phyloP scores from a whole-genome alignment of 2,113 vertebrate genomes.

The Dicaeum eximium region DNA sequence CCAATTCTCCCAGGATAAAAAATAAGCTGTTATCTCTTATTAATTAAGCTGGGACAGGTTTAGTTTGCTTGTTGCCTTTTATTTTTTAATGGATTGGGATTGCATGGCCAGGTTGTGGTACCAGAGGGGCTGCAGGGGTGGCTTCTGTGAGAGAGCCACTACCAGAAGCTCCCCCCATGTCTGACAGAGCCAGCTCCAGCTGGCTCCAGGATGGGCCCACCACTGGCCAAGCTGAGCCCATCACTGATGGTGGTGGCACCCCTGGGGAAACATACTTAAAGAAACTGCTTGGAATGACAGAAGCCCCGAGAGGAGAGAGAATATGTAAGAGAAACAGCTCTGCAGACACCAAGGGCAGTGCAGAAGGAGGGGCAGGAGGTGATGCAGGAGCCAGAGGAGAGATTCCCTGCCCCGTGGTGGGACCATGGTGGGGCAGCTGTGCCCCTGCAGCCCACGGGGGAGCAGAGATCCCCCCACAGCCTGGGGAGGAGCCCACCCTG shows the following conservation, averaged over 20 bases:
- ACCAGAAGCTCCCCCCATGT: not conserved
- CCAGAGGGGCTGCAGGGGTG: not conserved
- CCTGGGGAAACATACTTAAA: not conserved
- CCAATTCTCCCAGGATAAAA: not conserved
- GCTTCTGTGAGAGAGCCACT: not conserved
- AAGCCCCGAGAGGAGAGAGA: not conserved
- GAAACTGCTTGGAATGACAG: not conserved
- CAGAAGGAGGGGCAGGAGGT: not conserved
- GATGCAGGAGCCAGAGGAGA: not conserved
- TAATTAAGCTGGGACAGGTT: not conserved
- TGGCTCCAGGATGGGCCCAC: rapidly evolving
- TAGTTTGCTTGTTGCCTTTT: not conserved
- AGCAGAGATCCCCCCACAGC: not conserved
- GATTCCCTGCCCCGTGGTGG: not conserved
- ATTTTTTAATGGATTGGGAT: not conserved
- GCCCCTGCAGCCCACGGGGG: not conserved
- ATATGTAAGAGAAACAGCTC: not conserved
- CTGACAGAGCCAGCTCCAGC: not conserved
- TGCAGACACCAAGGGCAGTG: not conserved
- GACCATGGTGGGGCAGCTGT: not conserved
- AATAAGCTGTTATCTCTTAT: not conserved
- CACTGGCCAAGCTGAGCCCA: not conserved
- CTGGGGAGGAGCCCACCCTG: rapidly evolving
- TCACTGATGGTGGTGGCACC: not conserved
- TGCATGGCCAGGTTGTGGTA: not conserved